These are phyloP conservation scores for Drosophila arizonae DNA, from an alignment of 1,140 invertebrate species.

Conservation along the genomic window DNA sequence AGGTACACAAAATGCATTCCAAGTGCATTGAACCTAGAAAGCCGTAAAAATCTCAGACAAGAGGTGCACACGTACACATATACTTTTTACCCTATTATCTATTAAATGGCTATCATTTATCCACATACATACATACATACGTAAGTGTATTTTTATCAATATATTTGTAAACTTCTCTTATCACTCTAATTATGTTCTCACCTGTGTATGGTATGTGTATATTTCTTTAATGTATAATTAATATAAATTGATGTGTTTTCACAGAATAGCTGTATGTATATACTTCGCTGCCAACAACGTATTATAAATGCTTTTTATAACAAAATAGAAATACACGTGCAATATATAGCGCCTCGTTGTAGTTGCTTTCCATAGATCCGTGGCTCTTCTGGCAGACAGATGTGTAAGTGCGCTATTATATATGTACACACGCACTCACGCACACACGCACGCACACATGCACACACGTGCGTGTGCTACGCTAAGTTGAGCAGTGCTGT, in stretches of 20 bases:
- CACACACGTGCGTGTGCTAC: constrained; percentile 4
- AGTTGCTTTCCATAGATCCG: constrained; percentile 19
- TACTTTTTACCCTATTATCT: neutral
- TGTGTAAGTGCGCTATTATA: constrained; percentile 2
- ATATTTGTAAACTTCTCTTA: neutral
- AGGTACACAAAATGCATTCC: neutral
- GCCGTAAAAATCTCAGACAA: constrained; percentile 5
- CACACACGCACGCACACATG: neutral
- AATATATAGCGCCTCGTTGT: constrained; percentile 7
- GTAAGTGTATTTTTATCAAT: constrained; percentile 8
- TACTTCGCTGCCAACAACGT: constrained; percentile 2
- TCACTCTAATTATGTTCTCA: neutral
- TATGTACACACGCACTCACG: neutral
- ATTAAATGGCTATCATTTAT: too few species aligned
- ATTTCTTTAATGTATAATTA: neutral
- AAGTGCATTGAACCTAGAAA: neutral
- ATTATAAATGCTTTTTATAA: constrained; percentile 4
- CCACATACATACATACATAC: neutral
- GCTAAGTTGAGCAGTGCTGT: constrained; percentile 9
- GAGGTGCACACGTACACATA: neutral
- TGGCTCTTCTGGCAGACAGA: constrained; percentile 9
- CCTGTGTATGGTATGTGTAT: neutral
- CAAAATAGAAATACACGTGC: constrained; percentile 18
- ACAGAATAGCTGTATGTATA: neutral
- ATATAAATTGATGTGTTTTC: neutral